Percentiles rank a stretch among this genome's conserved stretches.
phyloP scores from a whole-genome alignment of 2,888 invertebrate genomes.

The Limnephilus auricula region DNA sequence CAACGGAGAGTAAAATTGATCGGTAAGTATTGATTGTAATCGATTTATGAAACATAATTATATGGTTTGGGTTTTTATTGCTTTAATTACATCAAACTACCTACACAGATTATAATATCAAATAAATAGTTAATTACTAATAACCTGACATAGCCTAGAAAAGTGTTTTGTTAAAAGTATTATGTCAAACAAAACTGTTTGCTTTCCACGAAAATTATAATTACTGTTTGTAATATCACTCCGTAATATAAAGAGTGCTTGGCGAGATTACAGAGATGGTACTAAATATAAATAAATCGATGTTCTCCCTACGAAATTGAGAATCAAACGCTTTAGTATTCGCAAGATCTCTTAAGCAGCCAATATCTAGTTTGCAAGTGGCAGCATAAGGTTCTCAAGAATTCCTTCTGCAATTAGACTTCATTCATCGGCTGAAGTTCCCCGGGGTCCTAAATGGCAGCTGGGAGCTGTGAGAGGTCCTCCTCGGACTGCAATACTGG shows the following conservation, averaged over 20 bases:
- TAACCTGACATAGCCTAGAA: neutral
- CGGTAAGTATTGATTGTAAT: too few relatives aligned
- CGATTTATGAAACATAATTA: too few relatives aligned
- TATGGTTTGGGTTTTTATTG: too few relatives aligned
- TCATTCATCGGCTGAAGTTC: neutral
- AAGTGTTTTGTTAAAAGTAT: neutral
- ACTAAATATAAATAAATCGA: neutral
- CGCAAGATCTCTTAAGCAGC: neutral
- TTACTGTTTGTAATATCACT: neutral
- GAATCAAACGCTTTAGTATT: neutral
- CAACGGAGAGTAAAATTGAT: too few relatives aligned
- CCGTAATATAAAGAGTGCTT: neutral
- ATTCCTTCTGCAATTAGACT: constrained; percentile 14
- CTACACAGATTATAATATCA: neutral
- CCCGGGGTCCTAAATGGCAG: constrained; percentile 3
- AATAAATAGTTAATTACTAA: neutral
- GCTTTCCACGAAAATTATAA: neutral
- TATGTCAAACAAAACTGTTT: neutral
- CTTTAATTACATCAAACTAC: neutral
- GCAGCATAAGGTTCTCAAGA: neutral
- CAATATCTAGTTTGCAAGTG: neutral
- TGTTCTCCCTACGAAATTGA: neutral
- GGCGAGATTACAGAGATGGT: neutral
- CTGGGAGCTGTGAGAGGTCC: neutral
- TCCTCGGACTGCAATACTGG: neutral